Evolutionary conservation across 2,113 vertebrate species (phyloP), one percentile per base, ranked within the genome.

Genomic region (Mus musculus): DNA sequence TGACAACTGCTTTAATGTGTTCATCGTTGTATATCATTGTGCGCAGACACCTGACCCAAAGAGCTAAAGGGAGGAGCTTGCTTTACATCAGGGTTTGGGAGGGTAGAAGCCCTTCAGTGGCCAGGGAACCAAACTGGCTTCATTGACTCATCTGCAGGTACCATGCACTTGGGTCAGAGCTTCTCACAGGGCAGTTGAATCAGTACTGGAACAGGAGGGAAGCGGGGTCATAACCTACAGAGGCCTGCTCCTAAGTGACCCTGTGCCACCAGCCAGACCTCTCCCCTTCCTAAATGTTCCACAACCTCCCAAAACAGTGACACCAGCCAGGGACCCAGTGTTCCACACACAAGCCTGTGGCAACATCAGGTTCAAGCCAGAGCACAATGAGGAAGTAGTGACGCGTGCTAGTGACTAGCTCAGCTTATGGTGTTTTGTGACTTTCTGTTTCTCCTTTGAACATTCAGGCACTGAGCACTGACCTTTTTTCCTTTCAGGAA

Each of bases 401-500:
- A 85, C 20, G 17, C 2, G 22, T 77, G 85, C 61, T 39, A 54
- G 22, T 82, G 46, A 61, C 59, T 90, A 19, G 33, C 42, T 49
- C 39, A 24, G 84, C 80, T 28, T 39, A 80, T 82, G 82, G 36
- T 54, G 82, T 49, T 82, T 87, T 20, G 7, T 86, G 72, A n/a
- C 67, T 36, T 75, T 91, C 63, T 95, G 0, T 78, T 73, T 93
- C 82, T 97, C 39, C 81, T 52, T 85, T 92, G 82, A 95, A 61
- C 28, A 69, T 56, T 69, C 36, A 0, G 5, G 8, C 39, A 0
- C 7, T 88, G 36, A 97, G 69, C 33, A 30, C 16, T 84, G 7
- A 42, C 85, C 90, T 77, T 94, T 96, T 96, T 90, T 92, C 10
- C 93, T 97, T 94, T 49, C 91, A 99, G 99, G 99, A 99, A 96